Conservation (phyloP, 2,113 vertebrate genomes). For the Dendrocopos noguchii region DNA sequence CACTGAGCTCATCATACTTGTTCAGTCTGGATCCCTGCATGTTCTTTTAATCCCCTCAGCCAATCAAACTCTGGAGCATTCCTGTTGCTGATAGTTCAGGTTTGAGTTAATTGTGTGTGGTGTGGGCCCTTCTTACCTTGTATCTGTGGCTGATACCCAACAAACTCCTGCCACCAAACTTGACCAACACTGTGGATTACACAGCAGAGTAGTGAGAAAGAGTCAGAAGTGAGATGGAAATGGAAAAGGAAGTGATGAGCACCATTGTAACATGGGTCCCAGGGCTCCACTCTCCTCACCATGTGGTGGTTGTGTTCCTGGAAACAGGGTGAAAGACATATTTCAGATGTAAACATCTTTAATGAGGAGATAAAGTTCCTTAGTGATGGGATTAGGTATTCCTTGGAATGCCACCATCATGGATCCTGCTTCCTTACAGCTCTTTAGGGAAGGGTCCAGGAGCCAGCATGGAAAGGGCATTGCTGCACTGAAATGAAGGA, state of each 20-base stretch:
- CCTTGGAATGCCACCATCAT: neutral
- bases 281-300: neutral
- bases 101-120: neutral
- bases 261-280: neutral
- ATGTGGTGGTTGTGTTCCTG: neutral
- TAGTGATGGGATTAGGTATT: neutral
- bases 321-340: neutral
- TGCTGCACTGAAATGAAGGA: neutral
- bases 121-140: neutral
- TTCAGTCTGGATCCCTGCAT: neutral
- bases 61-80: neutral
- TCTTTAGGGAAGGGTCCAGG: neutral
- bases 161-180: neutral
- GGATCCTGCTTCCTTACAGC: neutral
- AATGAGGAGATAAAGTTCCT: neutral
- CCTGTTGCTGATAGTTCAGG: neutral
- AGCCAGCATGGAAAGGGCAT: neutral
- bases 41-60: neutral
- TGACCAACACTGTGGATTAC: neutral
- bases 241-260: fast-evolving
- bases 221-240: neutral
- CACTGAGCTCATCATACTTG: neutral
- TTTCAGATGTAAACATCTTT: neutral
- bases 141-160: neutral
- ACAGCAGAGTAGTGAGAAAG: neutral